Base-by-base conservation (phyloP, 92 coral and sea anemone genomes). In the Palythoa caribaeorum region DNA sequence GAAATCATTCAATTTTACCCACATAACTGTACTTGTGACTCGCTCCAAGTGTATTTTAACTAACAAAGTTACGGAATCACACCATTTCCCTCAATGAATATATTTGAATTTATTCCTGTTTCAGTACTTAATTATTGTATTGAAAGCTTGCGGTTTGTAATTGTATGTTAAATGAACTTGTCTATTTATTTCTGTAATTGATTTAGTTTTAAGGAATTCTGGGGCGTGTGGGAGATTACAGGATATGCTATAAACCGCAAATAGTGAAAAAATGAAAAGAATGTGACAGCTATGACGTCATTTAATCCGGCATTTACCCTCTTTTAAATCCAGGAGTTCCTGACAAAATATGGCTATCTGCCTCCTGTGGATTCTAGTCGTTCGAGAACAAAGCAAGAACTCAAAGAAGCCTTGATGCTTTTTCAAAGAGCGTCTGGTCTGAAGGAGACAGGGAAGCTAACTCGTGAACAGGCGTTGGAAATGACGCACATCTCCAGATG, bases 371-470 rank as follows among this genome's bases (percentile, higher is more conserved):
- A 83, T 84, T 73, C 50, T 6, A 90, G 96, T 14, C 60, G 71
- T 52, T 44, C 55, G 38, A 90, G 88, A 53, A 89, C 92, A 9
- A 74, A 70, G 21, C 62, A 66, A 3, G 90, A 84, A 39, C 77
- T 93, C 54, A 13, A 63, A 66, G 87, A 90, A 39, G 95, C 96
- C 11, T 88, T 93, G 77, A 35, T 79, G 71, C 88, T 83, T 15
- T 89, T 91, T 53, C 95, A 93, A 78, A 85, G 90, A 28, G 92
- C 89, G 17, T 74, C 90, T 16, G 95, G 95, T 13, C 62, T 93
- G 37, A 87, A 88, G 10, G 92, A 87, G 51, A 93, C 92, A 6
- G 95, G 95, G 35, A 78, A 71, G 55, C 78, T 87, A 2, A 57
- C 78, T 35, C 90, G 88, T 17, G 89, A 89, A 55, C 54, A 44